These are phyloP conservation scores for Bombus sibiricus DNA, from an alignment of 1,140 invertebrate species.

Conservation along the genomic window DNA sequence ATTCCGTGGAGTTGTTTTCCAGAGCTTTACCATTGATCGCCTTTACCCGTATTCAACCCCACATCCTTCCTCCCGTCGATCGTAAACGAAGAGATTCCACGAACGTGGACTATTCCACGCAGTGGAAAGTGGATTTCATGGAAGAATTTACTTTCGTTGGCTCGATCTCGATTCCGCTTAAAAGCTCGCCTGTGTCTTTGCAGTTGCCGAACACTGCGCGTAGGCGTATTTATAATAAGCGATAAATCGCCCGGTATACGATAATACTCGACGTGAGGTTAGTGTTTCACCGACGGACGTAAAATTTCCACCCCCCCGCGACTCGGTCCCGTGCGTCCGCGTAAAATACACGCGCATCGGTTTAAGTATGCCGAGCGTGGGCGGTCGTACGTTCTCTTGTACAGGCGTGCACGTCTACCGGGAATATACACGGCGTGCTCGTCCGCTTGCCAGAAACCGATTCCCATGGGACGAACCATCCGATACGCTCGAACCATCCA, in stretches of 20 bases:
- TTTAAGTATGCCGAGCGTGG: constrained; percentile 41
- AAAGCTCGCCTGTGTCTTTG: background rate
- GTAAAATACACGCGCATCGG: background rate
- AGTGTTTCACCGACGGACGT: constrained; percentile 40
- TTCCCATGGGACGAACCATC: constrained; percentile 27
- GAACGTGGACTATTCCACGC: background rate
- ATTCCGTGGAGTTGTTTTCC: constrained; percentile 24
- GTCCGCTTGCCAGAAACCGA: background rate
- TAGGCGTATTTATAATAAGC: constrained; percentile 79
- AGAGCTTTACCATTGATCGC: background rate
- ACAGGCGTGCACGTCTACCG: background rate
- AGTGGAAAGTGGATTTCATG: background rate
- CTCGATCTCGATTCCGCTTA: too few species aligned
- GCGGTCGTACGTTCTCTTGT: constrained; percentile 26
- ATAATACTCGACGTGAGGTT: constrained; percentile 68
- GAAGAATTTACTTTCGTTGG: background rate
- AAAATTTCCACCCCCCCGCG: constrained; percentile 62
- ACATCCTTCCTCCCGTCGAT: background rate
- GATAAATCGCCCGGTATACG: constrained; percentile 70
- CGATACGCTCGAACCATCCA: constrained; percentile 30
- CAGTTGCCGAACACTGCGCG: constrained; percentile 1
- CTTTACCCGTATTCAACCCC: too few species aligned
- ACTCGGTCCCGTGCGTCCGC: constrained; percentile 21
- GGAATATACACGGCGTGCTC: background rate
- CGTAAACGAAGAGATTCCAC: background rate